Percentiles rank a stretch among this genome's conserved stretches.
Conservation (phyloP, 1,140 invertebrate species). For the Diorhabda elongata region DNA sequence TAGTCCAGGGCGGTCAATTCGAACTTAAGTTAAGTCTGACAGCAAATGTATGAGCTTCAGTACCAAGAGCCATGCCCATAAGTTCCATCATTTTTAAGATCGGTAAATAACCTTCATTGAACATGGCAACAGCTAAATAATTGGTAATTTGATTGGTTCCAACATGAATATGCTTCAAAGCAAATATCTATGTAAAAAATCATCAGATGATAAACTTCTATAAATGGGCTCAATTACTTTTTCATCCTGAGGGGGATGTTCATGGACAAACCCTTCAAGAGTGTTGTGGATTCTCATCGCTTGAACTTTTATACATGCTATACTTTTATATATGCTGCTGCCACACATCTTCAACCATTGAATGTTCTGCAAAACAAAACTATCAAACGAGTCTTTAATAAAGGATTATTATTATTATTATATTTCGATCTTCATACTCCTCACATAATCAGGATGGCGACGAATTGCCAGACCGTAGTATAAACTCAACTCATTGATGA, state of each 20-base stretch:
- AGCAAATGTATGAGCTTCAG: conserved; percentile 16
- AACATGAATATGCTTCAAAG: conserved; percentile 27
- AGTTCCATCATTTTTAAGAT: conserved; percentile 27
- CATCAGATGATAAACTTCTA: conserved; percentile 13
- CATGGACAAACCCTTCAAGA: conserved; percentile 13
- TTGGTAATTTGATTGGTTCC: conserved; percentile 25
- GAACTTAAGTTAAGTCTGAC: too few species aligned
- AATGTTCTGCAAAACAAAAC: too few species aligned
- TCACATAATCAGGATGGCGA: conserved; percentile 29
- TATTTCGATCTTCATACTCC: conserved; percentile 35
- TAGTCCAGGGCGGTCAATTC: too few species aligned
- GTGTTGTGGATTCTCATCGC: conserved; percentile 30
- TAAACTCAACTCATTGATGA: conserved; percentile 27
- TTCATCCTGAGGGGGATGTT: conserved; percentile 13
- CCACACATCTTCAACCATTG: too few species aligned
- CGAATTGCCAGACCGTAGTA: conserved; percentile 39
- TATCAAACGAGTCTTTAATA: too few species aligned
- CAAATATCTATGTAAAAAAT: conserved; percentile 24
- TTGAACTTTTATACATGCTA: conserved; percentile 18
- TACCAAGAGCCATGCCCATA: conserved; percentile 20
- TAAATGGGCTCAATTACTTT: conserved; percentile 22
- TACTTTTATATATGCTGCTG: too few species aligned
- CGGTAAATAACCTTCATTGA: conserved; percentile 33
- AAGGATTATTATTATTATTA: conserved; percentile 30
- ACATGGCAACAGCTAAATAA: conserved; percentile 20